phyloP scores from a whole-genome alignment of 2,888 invertebrate genomes.

The Pegoplata infirma region DNA sequence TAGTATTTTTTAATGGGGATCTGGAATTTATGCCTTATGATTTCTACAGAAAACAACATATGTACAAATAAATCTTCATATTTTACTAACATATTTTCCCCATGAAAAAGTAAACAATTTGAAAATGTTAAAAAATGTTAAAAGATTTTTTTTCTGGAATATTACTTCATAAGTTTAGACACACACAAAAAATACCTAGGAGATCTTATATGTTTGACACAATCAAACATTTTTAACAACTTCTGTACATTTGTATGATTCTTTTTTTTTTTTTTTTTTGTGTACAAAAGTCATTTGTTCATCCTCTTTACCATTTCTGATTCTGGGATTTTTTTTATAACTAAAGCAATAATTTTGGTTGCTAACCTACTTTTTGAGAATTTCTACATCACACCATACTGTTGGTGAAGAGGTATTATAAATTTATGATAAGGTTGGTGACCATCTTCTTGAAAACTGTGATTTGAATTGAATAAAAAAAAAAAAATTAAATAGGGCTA shows the following conservation, averaged over 20 bases:
- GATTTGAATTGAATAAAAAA: too few relatives aligned
- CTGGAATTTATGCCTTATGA: neutral
- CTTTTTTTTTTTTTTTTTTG: neutral
- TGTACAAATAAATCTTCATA: neutral
- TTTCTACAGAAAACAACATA: neutral
- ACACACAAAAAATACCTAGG: neutral
- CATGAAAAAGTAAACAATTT: neutral
- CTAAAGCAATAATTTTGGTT: slow-evolving; percentile 33
- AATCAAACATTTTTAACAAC: slow-evolving; percentile 19
- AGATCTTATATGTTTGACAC: neutral
- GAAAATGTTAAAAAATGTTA: neutral
- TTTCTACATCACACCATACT: neutral
- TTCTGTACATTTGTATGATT: slow-evolving; percentile 6
- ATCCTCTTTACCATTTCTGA: slow-evolving; percentile 21
- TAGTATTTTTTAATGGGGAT: neutral
- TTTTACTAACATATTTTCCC: neutral
- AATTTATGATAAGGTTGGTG: too few relatives aligned
- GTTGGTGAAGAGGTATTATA: neutral
- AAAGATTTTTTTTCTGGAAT: neutral
- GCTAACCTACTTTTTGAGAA: slow-evolving; percentile 43
- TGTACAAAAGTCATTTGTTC: slow-evolving; percentile 36
- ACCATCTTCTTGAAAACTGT: too few relatives aligned
- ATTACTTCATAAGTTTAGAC: neutral
- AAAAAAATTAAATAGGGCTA: too few relatives aligned
- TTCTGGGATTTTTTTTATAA: slow-evolving; percentile 19